Percentiles rank a stretch among this genome's conserved stretches.
Evolutionary conservation across 2,797 vertebrate genomes (phyloP).

Genomic region (Crenuchus spilurus): DNA sequence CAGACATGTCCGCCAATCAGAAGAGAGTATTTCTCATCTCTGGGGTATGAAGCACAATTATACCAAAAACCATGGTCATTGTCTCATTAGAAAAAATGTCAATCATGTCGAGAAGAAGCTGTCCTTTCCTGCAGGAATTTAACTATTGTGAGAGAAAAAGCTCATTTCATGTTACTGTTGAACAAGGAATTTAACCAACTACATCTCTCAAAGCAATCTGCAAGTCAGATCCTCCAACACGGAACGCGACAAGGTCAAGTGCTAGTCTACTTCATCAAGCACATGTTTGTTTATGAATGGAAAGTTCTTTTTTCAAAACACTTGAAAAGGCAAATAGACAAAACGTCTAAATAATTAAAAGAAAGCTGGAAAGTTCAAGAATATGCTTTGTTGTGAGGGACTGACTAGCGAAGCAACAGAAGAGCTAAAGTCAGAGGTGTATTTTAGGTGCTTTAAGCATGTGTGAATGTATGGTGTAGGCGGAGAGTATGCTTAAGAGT

Average conservation of each 20-base stretch:
- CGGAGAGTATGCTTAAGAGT: neutral
- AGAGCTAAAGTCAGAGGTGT: neutral
- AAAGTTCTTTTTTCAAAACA: neutral
- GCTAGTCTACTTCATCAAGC: neutral
- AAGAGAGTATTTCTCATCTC: too few relatives aligned
- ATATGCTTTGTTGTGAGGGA: neutral
- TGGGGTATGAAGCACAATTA: too few relatives aligned
- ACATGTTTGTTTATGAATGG: neutral
- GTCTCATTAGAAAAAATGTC: too few relatives aligned
- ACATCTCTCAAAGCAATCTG: neutral
- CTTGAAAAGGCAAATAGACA: neutral
- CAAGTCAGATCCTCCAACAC: neutral
- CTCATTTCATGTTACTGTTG: neutral
- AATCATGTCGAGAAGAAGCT: too few relatives aligned
- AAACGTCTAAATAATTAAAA: neutral
- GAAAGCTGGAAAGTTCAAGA: neutral
- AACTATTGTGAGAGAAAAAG: neutral
- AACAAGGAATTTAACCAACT: neutral
- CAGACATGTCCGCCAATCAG: too few relatives aligned
- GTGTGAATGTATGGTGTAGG: neutral
- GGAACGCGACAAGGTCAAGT: slow-evolving; percentile 6
- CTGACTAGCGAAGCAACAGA: neutral
- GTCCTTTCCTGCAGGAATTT: too few relatives aligned
- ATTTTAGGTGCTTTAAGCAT: neutral
- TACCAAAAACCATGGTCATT: too few relatives aligned